Base-by-base conservation (phyloP, 1,140 invertebrate species). In the Lutraria rhynchaena region DNA sequence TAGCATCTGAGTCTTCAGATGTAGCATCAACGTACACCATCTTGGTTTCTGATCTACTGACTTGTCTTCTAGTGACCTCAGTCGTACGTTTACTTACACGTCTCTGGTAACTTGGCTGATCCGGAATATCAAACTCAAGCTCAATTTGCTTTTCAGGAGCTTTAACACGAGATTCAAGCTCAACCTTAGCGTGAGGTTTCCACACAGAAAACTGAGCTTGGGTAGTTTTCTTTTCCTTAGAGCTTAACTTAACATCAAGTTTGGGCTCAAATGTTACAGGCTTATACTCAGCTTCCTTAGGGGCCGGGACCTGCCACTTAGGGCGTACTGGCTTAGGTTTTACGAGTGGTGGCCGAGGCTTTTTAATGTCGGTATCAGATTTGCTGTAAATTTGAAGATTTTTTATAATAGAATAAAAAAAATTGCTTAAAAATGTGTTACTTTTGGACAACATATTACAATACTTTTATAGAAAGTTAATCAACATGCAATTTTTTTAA, bases 271-370 rank as follows among this genome's bases (percentile, higher is more conserved):
- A 67, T 44, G 53, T 33, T 35, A 73, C 22, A 19, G 70, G 55
- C 15, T 27, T 46, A 24, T 27, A 44, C 27, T 73, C 53, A 9
- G n/a, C 13, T 58, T 22, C 70, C 37, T 58, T 73, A 1, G 29
- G 57, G 37, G 37, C 73, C 57, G 76, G 22, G 69, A 82, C 31
- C 78, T 82, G 73, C 60, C 31, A 22, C 22, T 85, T 22, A 57
- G 69, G 53, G 63, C 67, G 71, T 44, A 76, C 55, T 46, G 86
- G 80, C 81, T 85, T 86, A 49, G 83, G 82, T 44, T 55, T 78
- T 33, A 84, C 41, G 58, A 74, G 63, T 27, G 74, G 78, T 37
- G 77, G 82, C 49, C 46, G 37, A 46, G 63, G 63, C 63, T 44
- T 49, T 73, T 60, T 77, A 63, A 73, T 58, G 22, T 77, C 76